Evolutionary conservation across 2,888 invertebrate species (phyloP).

Genomic region (Stegophylla sp.): DNA sequence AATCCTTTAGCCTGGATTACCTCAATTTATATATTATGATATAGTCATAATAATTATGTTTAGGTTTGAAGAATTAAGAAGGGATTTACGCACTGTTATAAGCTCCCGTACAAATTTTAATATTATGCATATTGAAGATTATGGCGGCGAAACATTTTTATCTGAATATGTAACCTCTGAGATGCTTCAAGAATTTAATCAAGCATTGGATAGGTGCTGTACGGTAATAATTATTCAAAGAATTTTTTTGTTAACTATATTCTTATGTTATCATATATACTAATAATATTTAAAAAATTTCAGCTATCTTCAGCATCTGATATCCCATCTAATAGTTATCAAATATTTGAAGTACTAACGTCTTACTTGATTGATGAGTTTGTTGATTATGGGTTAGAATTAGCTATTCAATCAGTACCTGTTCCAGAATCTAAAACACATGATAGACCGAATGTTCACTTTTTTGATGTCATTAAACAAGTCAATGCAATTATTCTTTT

Average conservation of each 20-base stretch:
- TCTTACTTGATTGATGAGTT: slow-evolving; percentile 88
- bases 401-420: slow-evolving; percentile 88
- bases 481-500: slow-evolving; percentile 92
- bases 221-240: slow-evolving; percentile 68
- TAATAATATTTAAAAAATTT: slow-evolving; percentile 60
- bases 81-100: slow-evolving; percentile 92
- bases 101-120: slow-evolving; percentile 91
- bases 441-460: slow-evolving; percentile 82
- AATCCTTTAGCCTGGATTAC: too few species aligned
- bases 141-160: slow-evolving; percentile 95
- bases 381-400: slow-evolving; percentile 93
- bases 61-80: slow-evolving; percentile 87
- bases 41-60: slow-evolving; percentile 44
- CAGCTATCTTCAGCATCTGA: slow-evolving; percentile 82
- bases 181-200: slow-evolving; percentile 87
- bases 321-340: slow-evolving; percentile 77
- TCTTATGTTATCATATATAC: too few species aligned
- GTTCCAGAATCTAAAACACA: slow-evolving; percentile 85
- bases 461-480: slow-evolving; percentile 91
- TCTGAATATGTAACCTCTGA: slow-evolving; percentile 93
- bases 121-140: slow-evolving; percentile 92
- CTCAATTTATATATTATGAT: slow-evolving; percentile 19
- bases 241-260: slow-evolving; percentile 1
- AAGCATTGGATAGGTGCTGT: slow-evolving; percentile 87
- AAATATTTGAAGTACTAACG: slow-evolving; percentile 83